These are phyloP conservation scores for Eulacestoma nigropectus DNA, from an alignment of 2,113 vertebrate species.

Conservation along the genomic window DNA sequence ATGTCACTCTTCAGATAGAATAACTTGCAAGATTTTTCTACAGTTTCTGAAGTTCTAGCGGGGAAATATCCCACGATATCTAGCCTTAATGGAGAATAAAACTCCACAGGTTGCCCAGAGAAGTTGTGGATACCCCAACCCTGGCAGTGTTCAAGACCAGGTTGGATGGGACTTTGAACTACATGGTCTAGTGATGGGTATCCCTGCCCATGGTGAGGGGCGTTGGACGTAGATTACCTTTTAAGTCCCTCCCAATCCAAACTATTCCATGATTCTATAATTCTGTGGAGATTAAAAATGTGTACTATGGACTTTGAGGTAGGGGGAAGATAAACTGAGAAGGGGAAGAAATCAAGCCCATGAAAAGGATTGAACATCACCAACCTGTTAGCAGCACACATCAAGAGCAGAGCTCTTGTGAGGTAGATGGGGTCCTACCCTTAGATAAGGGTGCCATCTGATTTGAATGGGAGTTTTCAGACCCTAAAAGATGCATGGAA, in stretches of 20 bases:
- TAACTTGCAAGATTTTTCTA: not conserved
- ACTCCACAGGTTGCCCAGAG: not conserved
- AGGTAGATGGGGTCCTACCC: not conserved
- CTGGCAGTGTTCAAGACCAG: not conserved
- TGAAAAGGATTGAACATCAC: not conserved
- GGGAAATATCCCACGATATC: not conserved
- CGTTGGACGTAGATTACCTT: not conserved
- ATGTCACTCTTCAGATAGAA: not conserved
- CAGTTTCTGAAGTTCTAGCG: not conserved
- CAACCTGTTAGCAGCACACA: accelerated
- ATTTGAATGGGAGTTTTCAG: not conserved
- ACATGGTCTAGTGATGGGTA: too few relatives aligned
- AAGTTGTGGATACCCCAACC: not conserved
- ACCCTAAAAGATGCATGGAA: not conserved
- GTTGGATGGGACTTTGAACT: too few relatives aligned
- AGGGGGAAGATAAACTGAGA: not conserved
- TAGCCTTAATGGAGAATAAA: not conserved
- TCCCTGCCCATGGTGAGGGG: not conserved
- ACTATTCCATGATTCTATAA: too few relatives aligned
- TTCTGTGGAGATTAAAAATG: not conserved
- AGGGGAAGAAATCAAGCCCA: not conserved
- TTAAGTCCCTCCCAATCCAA: not conserved
- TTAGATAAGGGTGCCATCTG: not conserved
- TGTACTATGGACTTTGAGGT: not conserved
- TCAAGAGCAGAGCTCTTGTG: accelerated